A percentile compares a stretch with the other conserved stretches of the same genome.
These are phyloP conservation scores for Psittacus erithacus DNA, from an alignment of 2,113 vertebrate species.

Conservation along the genomic window DNA sequence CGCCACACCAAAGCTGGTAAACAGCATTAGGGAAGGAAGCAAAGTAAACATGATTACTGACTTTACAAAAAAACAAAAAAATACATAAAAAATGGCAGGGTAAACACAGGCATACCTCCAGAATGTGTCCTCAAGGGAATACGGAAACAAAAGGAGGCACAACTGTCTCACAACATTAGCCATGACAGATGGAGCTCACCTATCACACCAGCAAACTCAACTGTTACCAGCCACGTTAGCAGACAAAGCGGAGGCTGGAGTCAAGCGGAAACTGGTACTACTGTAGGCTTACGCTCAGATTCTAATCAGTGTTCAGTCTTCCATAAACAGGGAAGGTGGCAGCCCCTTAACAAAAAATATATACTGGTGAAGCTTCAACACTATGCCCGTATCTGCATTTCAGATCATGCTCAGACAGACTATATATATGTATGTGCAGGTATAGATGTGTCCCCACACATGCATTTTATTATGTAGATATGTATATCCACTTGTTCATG, in stretches of 20 bases:
- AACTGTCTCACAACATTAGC: constrained; percentile 69
- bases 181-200: constrained; percentile 73
- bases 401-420: not conserved
- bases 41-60: constrained; percentile 71
- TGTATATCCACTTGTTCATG: not conserved
- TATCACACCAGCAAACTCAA: constrained; percentile 64
- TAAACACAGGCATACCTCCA: constrained; percentile 71
- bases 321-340: not conserved
- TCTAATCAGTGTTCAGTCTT: not conserved
- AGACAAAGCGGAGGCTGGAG: constrained; percentile 37
- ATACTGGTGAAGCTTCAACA: not conserved
- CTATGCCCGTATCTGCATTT: not conserved
- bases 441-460: not conserved
- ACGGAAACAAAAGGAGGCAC: constrained; percentile 71
- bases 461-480: not conserved
- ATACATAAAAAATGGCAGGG: constrained; percentile 24
- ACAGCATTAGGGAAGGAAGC: constrained; percentile 65
- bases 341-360: not conserved
- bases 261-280: not conserved
- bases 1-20: constrained; percentile 72
- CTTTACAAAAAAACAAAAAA: not conserved
- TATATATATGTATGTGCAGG: not conserved
- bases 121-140: constrained; percentile 70
- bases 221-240: constrained; percentile 44
- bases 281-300: constrained; percentile 6